Conservation (phyloP, 1,140 invertebrate species). For the Antheraea mylitta region DNA sequence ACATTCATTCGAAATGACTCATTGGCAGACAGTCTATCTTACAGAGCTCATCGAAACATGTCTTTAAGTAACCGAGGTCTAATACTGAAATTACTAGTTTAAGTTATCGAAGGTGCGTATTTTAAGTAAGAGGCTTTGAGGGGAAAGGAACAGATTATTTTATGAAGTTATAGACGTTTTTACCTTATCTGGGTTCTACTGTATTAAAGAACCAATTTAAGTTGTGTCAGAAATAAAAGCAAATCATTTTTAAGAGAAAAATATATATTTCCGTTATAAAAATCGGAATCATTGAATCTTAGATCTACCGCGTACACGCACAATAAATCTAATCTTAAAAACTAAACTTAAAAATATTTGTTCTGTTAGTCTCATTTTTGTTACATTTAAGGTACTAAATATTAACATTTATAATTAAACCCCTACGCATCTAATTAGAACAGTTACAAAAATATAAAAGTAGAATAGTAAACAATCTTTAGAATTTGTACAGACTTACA, state of each 20-base stretch:
- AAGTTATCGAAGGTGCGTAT: too few species aligned
- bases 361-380: conserved; percentile 53
- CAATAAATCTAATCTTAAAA: conserved; percentile 26
- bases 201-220: too few species aligned
- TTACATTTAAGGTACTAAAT: conserved; percentile 47
- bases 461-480: neutral
- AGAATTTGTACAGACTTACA: too few species aligned
- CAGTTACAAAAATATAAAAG: neutral
- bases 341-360: conserved; percentile 35
- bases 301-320: conserved; percentile 36
- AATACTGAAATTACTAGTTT: too few species aligned
- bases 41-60: too few species aligned
- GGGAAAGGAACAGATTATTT: too few species aligned
- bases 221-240: conserved; percentile 36
- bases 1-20: too few species aligned
- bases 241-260: conserved; percentile 40
- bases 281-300: conserved; percentile 49
- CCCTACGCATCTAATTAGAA: neutral
- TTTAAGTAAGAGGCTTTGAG: too few species aligned
- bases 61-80: too few species aligned
- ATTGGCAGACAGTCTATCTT: too few species aligned
- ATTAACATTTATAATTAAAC: neutral
- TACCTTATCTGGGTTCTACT: too few species aligned
- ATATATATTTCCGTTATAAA: conserved; percentile 59
- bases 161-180: too few species aligned